Base-by-base conservation (phyloP, 2,113 vertebrate species). In the Gorsachius goisagi region DNA sequence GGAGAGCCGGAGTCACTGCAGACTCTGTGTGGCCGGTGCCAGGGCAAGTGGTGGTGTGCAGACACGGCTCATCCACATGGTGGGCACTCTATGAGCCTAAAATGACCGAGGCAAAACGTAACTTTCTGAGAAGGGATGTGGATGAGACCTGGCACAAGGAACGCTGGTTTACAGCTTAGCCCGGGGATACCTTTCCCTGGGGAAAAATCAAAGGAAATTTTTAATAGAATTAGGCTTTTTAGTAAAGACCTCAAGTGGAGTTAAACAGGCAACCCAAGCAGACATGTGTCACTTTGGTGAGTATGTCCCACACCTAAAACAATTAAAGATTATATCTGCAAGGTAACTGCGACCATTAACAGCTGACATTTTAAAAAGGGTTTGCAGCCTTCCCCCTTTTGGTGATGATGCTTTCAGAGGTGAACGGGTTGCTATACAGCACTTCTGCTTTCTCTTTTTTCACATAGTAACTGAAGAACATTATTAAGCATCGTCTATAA, bases 21-120 rank as follows among this genome's bases (percentile, higher is more conserved):
- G 33, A 15, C 7, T 30, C 37, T 39, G 13, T 4, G 47, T 3
- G 1, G 15, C 20, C 3, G 0, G 35, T 62, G 45, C 16, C 60
- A 35, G 0, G 9, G 53, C 59, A 21, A 47, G 28, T 21, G 52
- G 37, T 60, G 39, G 68, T 39, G 30, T 55, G 41, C 0, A 3
- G 33, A 21, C 39, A 60, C n/a, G 80, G 33, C 24, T 39, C 33
- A n/a, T 33, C 35, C 66, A 28, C 0, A 0, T 19, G 41, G 4
- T 2, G 8, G 62, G 26, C 37, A 30, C 50, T 18, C 33, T 9
- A 2, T 1, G 5, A 53, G n/a, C 53, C 59, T 49, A 13, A 59
- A 47, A 84, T 21, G 39, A 33, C 59, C 0, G 1, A 66, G 37
- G n/a, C 35, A 33, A 49, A 47, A 55, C 1, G 0, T 28, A 88